Percentiles rank a stretch among this genome's conserved stretches.
phyloP scores from a whole-genome alignment of 1,140 invertebrate genomes.

The Goniozus legneri region DNA sequence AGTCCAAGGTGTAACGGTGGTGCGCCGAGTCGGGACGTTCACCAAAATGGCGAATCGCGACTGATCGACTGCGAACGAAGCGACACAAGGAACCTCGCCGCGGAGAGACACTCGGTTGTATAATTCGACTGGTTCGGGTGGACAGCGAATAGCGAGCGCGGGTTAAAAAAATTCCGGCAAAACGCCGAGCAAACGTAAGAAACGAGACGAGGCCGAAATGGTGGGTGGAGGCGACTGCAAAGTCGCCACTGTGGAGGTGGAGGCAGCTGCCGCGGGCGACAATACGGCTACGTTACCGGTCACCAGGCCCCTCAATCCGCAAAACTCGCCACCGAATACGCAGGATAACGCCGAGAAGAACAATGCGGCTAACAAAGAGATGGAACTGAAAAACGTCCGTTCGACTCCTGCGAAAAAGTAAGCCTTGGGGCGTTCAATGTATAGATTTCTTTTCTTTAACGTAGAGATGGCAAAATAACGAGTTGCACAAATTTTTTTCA shows the following conservation, averaged over 20 bases:
- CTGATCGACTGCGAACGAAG: conserved; percentile 24
- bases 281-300: conserved; percentile 83
- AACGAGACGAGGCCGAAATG: conserved; percentile 54
- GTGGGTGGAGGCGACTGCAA: conserved; percentile 74
- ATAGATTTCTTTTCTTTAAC: too few species aligned
- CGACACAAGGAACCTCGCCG: too few species aligned
- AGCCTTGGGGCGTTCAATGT: too few species aligned
- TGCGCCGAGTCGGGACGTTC: conserved; percentile 24
- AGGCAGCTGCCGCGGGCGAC: conserved; percentile 63
- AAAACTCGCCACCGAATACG: conserved; percentile 56
- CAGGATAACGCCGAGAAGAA: conserved; percentile 72
- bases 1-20: too few species aligned
- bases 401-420: conserved; percentile 79
- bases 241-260: conserved; percentile 79
- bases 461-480: too few species aligned
- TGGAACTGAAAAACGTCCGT: conserved; percentile 79
- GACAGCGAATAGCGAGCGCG: background rate
- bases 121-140: conserved; percentile 13
- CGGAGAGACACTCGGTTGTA: too few species aligned
- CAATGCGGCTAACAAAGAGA: conserved; percentile 79
- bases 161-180: too few species aligned
- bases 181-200: too few species aligned
- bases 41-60: conserved; percentile 45
- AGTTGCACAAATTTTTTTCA: background rate
- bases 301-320: conserved; percentile 62